phyloP scores from a whole-genome alignment of 2,113 vertebrate genomes.

The Xerus inauris region DNA sequence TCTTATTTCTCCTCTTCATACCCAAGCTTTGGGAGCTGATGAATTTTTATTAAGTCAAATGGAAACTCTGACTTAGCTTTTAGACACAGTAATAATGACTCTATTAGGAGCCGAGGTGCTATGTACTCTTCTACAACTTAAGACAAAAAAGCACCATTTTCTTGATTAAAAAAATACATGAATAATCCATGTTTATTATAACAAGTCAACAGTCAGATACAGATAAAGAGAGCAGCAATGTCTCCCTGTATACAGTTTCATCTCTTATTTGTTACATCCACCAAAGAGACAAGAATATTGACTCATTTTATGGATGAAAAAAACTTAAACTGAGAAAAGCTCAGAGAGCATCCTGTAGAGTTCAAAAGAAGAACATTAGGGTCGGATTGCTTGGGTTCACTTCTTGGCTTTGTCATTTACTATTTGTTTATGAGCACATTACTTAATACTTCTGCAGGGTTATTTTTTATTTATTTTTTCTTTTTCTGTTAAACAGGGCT shows the following conservation, averaged over 20 bases:
- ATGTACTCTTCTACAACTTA: not conserved
- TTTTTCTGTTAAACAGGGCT: not conserved
- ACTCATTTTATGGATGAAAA: not conserved
- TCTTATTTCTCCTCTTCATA: conserved; percentile 31
- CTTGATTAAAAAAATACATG: conserved; percentile 32
- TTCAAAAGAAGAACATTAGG: not conserved
- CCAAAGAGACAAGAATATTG: not conserved
- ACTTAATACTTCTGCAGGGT: not conserved
- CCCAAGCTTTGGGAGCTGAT: not conserved
- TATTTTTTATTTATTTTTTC: not conserved
- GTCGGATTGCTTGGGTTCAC: not conserved
- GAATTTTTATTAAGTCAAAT: conserved; percentile 4
- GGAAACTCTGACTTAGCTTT: conserved; percentile 50
- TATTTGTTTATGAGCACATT: not conserved
- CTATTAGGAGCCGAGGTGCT: not conserved
- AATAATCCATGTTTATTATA: conserved; percentile 31
- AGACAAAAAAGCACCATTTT: not conserved
- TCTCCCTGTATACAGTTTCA: not conserved
- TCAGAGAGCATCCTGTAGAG: not conserved
- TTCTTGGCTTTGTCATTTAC: not conserved
- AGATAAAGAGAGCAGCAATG: not conserved
- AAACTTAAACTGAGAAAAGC: not conserved
- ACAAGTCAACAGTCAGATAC: conserved; percentile 27
- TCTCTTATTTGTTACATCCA: not conserved
- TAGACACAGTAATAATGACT: not conserved